Evolutionary conservation across 2,888 invertebrate genomes (phyloP), one percentile per base, ranked within the genome.

Genomic region (Elaeidobius kamerunicus): DNA sequence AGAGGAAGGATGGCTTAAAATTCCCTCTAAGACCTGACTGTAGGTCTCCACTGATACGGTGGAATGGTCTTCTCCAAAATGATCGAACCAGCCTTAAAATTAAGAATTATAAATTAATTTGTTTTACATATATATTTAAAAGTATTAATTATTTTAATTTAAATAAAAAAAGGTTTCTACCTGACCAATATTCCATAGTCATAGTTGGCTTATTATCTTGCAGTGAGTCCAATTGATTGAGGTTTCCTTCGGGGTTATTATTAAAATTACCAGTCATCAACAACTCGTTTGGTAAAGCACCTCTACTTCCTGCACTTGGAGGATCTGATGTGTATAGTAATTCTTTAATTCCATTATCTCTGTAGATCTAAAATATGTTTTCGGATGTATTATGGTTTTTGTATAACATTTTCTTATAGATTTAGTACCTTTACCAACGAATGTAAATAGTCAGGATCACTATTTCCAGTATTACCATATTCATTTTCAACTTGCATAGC

Each of bases 401-500:
- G n/a, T n/a, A n/a, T n/a, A n/a, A n/a, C n/a, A n/a, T n/a, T n/a
- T n/a, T n/a, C n/a, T n/a, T n/a, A 9, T 6, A 12, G 23, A 12
- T 15, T 15, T 20, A 19, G 15, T 9, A 56, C 49, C 9, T 73
- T 60, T 55, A 70, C 70, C 4, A 81, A 59, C 47, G 67, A 65
- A 28, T 65, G 58, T 57, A 79, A 62, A 64, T 80, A 79, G 7
- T 62, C 60, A 1, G 57, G 52, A 28, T 63, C 63, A 15, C 23
- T 12, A 53, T 57, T 42, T 17, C 57, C 42, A 51, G 93, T 69
- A 93, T 94, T 71, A 6, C 61, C 61, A 48, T 63, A 63, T 54
- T 63, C 63, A 16, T 97, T 97, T 75, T 96, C 96, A 19, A 91
- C 80, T 65, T 92, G 92, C 30, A 92, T 83, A 78, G 89, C 84